Evolutionary conservation across 2,888 invertebrate genomes (phyloP).

Genomic region (Isotomurus palustris): DNA sequence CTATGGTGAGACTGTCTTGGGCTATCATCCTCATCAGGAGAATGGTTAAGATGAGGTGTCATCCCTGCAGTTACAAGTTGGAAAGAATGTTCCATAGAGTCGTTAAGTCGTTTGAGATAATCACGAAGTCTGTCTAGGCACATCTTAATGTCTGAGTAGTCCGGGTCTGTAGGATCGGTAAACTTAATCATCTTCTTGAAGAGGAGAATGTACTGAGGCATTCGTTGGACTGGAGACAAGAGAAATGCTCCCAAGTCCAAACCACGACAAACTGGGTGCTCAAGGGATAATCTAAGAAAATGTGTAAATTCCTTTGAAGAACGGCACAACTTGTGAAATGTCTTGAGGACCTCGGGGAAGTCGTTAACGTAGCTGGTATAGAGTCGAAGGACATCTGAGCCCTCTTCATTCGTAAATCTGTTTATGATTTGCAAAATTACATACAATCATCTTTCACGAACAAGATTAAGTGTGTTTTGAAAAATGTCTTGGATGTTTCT

Average conservation of each 20-base stretch:
- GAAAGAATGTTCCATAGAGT: constrained; percentile 52
- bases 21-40: constrained; percentile 12
- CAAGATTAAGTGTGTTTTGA: neutral
- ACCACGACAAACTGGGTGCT: constrained; percentile 49
- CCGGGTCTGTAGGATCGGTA: constrained; percentile 50
- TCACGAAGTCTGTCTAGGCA: constrained; percentile 49
- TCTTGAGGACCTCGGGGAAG: constrained; percentile 51
- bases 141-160: constrained; percentile 50
- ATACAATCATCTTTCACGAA: neutral
- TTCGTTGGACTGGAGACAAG: constrained; percentile 52
- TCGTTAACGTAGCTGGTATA: constrained; percentile 53
- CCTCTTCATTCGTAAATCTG: constrained; percentile 45
- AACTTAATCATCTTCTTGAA: constrained; percentile 51
- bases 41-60: constrained; percentile 34
- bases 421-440: constrained; percentile 1
- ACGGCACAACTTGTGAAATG: constrained; percentile 50
- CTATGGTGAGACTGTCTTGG: constrained; percentile 11
- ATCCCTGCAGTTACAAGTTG: constrained; percentile 49
- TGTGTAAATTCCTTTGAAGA: constrained; percentile 50
- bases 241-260: constrained; percentile 51
- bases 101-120: constrained; percentile 51
- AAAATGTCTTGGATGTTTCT: constrained; percentile 23
- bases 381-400: constrained; percentile 49
- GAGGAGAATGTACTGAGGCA: constrained; percentile 52
- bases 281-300: constrained; percentile 50